Evolutionary conservation across 1,140 invertebrate genomes (phyloP).

Genomic region (Aphelinus atriplicis): DNA sequence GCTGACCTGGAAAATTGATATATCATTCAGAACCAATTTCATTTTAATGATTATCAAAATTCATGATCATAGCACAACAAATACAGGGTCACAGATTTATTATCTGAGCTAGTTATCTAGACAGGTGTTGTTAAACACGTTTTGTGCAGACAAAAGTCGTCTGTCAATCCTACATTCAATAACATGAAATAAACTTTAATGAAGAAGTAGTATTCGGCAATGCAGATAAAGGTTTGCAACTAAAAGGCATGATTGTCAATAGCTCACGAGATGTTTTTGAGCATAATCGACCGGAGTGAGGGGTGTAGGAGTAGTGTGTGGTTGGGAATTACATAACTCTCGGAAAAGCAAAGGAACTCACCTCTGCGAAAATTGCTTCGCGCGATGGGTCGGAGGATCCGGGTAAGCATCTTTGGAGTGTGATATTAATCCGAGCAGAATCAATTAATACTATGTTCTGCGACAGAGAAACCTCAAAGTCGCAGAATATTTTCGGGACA

Average conservation of each 20-base stretch:
- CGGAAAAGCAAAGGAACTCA: constrained; percentile 23
- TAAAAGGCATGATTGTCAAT: too few species aligned
- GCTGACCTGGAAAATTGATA: too few species aligned
- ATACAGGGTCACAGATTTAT: neutral
- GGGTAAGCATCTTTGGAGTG: constrained; percentile 41
- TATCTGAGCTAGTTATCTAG: too few species aligned
- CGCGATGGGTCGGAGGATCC: constrained; percentile 41
- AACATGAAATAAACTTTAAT: neutral
- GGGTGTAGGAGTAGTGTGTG: neutral
- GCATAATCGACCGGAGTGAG: neutral
- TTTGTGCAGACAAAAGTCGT: neutral
- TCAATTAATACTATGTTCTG: constrained; percentile 7
- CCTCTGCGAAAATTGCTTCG: constrained; percentile 35
- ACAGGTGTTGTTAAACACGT: too few species aligned
- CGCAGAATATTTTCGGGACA: too few species aligned
- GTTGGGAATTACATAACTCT: constrained; percentile 41
- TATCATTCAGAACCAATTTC: neutral
- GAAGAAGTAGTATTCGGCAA: neutral
- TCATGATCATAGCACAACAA: neutral
- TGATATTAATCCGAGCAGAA: neutral
- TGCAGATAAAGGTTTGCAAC: neutral
- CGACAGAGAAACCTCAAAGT: neutral
- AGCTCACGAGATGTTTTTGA: too few species aligned
- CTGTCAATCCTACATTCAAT: neutral
- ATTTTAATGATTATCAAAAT: neutral